Evolutionary conservation across 2,888 invertebrate species (phyloP).

Genomic region (Leptopilina myrica): DNA sequence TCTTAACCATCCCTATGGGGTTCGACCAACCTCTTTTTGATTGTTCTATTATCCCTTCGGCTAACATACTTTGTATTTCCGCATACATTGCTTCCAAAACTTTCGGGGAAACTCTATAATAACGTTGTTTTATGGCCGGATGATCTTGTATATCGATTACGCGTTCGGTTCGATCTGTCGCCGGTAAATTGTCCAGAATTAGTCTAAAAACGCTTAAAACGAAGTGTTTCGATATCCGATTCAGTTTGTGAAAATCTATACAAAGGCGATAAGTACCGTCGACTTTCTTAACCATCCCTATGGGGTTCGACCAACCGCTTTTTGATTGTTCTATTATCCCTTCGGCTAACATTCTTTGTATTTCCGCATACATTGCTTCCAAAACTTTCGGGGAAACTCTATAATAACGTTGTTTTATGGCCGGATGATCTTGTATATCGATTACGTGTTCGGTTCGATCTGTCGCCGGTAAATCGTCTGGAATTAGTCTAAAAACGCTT

Average conservation of each 20-base stretch:
- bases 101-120: not conserved
- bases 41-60: slow-evolving; percentile 25
- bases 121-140: not conserved
- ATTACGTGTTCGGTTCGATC: slow-evolving; percentile 14
- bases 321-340: too few relatives aligned
- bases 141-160: slow-evolving; percentile 35
- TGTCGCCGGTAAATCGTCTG: not conserved
- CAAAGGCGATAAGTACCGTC: too few relatives aligned
- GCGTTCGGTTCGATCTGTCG: not conserved
- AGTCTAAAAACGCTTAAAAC: not conserved
- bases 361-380: too few relatives aligned
- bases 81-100: slow-evolving; percentile 21
- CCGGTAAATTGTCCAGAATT: not conserved
- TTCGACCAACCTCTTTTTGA: slow-evolving; percentile 40
- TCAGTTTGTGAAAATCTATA: too few relatives aligned
- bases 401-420: too few relatives aligned
- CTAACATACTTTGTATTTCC: slow-evolving; percentile 12
- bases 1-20: slow-evolving; percentile 41
- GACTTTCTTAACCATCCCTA: too few relatives aligned
- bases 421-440: too few relatives aligned
- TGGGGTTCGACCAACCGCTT: too few relatives aligned
- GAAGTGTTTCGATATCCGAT: too few relatives aligned
- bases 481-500: not conserved
- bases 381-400: too few relatives aligned
- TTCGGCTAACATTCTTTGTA: too few relatives aligned